Evolutionary conservation across 2,888 invertebrate species (phyloP).

Genomic region (Troilus luridus): DNA sequence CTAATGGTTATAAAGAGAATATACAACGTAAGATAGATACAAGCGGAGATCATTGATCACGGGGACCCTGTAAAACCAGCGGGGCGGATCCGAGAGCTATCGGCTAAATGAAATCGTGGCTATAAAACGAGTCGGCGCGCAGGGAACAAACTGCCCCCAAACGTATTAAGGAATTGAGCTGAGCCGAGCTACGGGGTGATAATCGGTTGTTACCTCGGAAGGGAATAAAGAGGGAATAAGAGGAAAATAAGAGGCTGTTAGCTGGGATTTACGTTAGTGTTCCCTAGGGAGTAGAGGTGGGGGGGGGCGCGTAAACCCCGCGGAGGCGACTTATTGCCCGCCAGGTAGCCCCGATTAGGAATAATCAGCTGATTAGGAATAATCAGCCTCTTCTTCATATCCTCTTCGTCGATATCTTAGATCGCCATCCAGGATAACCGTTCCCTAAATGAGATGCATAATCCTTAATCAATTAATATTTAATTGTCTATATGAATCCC

Average conservation of each 20-base stretch:
- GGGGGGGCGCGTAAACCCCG: background rate
- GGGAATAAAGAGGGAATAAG: background rate
- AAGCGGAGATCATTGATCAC: background rate
- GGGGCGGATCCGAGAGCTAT: constrained; percentile 27
- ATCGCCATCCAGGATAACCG: background rate
- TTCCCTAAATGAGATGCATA: background rate
- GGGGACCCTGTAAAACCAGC: constrained; percentile 16
- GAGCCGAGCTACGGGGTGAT: constrained; percentile 1
- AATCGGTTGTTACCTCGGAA: constrained; percentile 9
- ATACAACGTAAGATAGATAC: background rate
- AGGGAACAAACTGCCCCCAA: constrained; percentile 3
- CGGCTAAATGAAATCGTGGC: constrained; percentile 45
- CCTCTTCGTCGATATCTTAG: background rate
- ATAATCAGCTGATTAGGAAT: too few relatives aligned
- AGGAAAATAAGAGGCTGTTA: constrained; percentile 47
- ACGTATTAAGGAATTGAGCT: constrained; percentile 38
- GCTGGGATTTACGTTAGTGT: constrained; percentile 36
- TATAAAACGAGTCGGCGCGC: constrained; percentile 24
- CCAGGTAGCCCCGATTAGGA: background rate
- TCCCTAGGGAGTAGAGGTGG: background rate
- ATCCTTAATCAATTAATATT: background rate
- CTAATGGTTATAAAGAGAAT: background rate
- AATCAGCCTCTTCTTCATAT: constrained; percentile 34
- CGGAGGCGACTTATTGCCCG: background rate
- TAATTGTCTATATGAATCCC: background rate